Evolutionary conservation across 2,113 vertebrate genomes (phyloP).

Genomic region (Erythrocercus mccallii): DNA sequence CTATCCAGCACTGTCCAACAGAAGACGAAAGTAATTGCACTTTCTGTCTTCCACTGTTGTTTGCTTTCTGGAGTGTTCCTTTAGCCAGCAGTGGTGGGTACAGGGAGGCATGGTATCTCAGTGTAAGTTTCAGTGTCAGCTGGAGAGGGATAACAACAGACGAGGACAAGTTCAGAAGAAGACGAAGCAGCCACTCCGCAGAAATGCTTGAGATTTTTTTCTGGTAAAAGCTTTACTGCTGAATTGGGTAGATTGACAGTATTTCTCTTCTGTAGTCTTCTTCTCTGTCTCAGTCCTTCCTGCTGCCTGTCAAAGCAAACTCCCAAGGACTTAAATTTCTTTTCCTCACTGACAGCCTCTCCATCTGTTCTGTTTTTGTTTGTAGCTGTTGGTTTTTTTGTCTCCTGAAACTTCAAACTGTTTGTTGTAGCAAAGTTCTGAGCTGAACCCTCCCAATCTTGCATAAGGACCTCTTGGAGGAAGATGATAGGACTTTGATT

Average conservation of each 20-base stretch:
- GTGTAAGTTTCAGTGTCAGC: not conserved
- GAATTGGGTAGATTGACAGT: not conserved
- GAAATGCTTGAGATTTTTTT: not conserved
- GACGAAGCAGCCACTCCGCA: not conserved
- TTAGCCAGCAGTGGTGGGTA: not conserved
- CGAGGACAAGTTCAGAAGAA: not conserved
- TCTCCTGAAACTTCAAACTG: slow-evolving; percentile 4
- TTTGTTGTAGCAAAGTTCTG: not conserved
- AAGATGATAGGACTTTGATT: slow-evolving; percentile 38
- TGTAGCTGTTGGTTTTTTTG: not conserved
- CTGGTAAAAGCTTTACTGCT: not conserved
- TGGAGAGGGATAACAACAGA: not conserved
- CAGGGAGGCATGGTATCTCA: not conserved
- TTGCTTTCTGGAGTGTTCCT: not conserved
- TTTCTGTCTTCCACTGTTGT: not conserved
- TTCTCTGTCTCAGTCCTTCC: not conserved
- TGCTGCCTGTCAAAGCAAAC: not conserved
- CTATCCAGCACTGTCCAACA: not conserved
- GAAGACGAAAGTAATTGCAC: not conserved
- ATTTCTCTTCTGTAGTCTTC: not conserved
- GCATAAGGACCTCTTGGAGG: slow-evolving; percentile 30
- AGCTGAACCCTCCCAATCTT: not conserved
- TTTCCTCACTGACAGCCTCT: not conserved
- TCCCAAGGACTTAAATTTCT: not conserved
- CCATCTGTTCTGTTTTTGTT: not conserved